phyloP scores from a whole-genome alignment of 2,113 vertebrate species.

The Mormyrus iriodes region DNA sequence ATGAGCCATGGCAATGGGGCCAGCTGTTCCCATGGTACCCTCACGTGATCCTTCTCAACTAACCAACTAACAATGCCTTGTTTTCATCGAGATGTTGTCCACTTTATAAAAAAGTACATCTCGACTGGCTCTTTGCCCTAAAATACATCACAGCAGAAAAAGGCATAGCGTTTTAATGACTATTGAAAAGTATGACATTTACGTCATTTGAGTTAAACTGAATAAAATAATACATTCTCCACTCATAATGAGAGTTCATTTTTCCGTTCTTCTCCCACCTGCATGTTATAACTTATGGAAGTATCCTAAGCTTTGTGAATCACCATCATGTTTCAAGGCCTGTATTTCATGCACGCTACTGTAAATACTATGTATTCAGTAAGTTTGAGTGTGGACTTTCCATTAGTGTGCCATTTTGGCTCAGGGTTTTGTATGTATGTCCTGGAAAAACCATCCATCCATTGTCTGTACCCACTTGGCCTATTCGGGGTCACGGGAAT shows the following conservation, averaged over 20 bases:
- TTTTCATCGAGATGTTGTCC: slow-evolving; percentile 43
- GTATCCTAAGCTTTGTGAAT: background rate
- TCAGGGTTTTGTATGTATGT: background rate
- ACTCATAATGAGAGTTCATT: background rate
- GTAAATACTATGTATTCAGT: background rate
- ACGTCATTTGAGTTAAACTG: background rate
- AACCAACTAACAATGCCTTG: slow-evolving; percentile 45
- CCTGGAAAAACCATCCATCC: background rate
- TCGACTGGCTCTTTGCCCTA: slow-evolving; percentile 25
- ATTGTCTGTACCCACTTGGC: background rate
- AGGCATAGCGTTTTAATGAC: background rate
- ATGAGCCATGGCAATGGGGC: background rate
- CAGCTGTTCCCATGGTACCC: slow-evolving; percentile 36
- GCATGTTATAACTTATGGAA: background rate
- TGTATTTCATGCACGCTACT: background rate
- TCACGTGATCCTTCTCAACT: slow-evolving; percentile 30
- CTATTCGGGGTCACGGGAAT: background rate
- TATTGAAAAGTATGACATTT: background rate
- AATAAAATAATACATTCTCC: background rate
- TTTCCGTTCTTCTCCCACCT: background rate
- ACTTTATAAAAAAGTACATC: slow-evolving; percentile 49
- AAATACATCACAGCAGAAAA: background rate
- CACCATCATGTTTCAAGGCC: background rate
- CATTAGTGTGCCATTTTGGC: background rate
- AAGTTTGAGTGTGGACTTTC: background rate